Evolutionary conservation across 1,140 invertebrate genomes (phyloP), one percentile per base, ranked within the genome.

Genomic region (Aphelenchoides avenae): DNA sequence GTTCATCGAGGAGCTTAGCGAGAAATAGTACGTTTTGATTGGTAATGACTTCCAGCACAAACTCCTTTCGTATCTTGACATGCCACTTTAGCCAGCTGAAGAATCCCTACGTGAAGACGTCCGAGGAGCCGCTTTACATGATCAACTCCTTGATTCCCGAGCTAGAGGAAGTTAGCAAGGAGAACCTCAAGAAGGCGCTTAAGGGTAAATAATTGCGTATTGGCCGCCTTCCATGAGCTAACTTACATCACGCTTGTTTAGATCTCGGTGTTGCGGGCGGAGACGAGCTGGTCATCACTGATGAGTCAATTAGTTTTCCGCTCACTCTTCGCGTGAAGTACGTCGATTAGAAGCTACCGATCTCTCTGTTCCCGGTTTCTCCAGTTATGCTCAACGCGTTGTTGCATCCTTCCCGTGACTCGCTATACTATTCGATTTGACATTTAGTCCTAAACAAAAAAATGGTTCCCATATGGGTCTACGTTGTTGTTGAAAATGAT

Each of bases 111-210:
- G 34, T 73, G 4, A 42, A 60, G 33, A 51, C 72, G 7, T 41
- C 61, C 3, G 40, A 42, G n/a, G 20, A 29, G 30, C 33, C 62
- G 9, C 53, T 73, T 11, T 76, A 64, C 41, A 52, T 59, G 11
- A 64, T 75, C 49, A 76, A 51, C 46, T 20, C 48, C 11, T 40
- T 73, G 11, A 46, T 73, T 6, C 70, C 70, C 7, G 47, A 75
- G 27, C 30, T 72, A 18, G 55, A 55, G 33, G 43, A 60, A 26
- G 29, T 41, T 18, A 68, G 61, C 39, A 52, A 57, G 29, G 15
- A 42, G 20, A 72, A 72, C 44, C 48, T 72, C n/a, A 15, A 30
- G 2, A 67, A 62, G 54, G 50, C 59, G 37, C 50, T 60, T 24
- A 61, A 61, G 31, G 53, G 53, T 56, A 44, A 11, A 11, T 44